Evolutionary conservation across 2,888 invertebrate genomes (phyloP), one percentile per base, ranked within the genome.

Genomic region (Mesorhabditis spiculigera): DNA sequence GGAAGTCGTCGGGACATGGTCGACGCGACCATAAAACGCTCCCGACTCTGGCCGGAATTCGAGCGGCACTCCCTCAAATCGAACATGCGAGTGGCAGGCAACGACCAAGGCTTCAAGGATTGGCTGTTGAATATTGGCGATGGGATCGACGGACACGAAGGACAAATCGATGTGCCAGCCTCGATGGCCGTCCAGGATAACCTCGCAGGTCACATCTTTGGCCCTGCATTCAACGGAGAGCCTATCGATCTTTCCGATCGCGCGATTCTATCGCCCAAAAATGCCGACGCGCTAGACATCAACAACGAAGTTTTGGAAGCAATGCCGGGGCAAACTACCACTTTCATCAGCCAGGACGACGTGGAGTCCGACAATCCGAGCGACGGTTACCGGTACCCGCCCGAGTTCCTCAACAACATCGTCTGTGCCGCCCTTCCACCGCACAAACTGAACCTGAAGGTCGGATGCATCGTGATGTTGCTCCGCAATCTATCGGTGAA

Each of bases 101-200:
- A n/a, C n/a, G 43, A 62, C 0, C 5, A 10, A 0, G 62, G 45
- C 28, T 74, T 67, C 66, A 70, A 64, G n/a, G 45, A 63, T 4
- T n/a, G 68, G 4, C 69, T 73, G 1, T 16, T 74, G 4, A 45
- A 43, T 0, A 65, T 73, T 43, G 71, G 73, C 3, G 70, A 73
- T 58, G 73, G n/a, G n/a, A n/a, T n/a, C n/a, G n/a, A n/a, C n/a
- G n/a, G n/a, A n/a, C n/a, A n/a, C n/a, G 10, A 13, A 8, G 72
- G 70, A 67, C 66, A 45, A 13, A 70, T 72, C 28, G 16, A 6
- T 0, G 45, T 70, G 0, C 72, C 72, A 0, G 2, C 4, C 3
- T 58, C 64, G 1, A 63, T 72, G 66, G 43, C 45, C 43, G 4
- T 6, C 41, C 16, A 4, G 0, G 65, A 68, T 4, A 44, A 67